phyloP scores from a whole-genome alignment of 2,888 invertebrate genomes.

The Drosophila anceps region DNA sequence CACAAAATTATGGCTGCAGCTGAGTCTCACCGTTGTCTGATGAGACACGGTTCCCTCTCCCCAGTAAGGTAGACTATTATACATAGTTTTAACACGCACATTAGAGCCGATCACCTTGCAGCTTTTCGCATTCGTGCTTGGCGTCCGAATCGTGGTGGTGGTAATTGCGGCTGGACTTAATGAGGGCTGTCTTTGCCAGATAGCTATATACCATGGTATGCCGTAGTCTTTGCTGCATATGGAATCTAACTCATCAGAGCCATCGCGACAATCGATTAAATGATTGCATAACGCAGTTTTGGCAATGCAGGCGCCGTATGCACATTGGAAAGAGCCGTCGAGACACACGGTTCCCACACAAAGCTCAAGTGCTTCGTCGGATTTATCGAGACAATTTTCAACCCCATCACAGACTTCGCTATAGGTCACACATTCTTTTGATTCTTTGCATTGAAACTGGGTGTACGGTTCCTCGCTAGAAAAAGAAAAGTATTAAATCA shows the following conservation, averaged over 20 bases:
- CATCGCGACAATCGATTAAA: constrained; percentile 33
- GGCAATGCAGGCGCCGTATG: constrained; percentile 70
- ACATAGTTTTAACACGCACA: not conserved
- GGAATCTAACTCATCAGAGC: constrained; percentile 37
- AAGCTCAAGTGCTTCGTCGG: constrained; percentile 70
- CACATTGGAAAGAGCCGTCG: constrained; percentile 74
- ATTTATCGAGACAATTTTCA: constrained; percentile 67
- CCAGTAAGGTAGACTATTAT: constrained; percentile 20
- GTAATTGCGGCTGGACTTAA: too few relatives aligned
- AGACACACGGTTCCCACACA: constrained; percentile 57
- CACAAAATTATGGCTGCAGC: not conserved
- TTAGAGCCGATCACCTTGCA: constrained; percentile 22
- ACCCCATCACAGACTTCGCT: constrained; percentile 24
- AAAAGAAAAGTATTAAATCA: not conserved
- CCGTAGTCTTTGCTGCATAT: constrained; percentile 16
- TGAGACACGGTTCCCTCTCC: constrained; percentile 11
- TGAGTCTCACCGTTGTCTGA: constrained; percentile 14
- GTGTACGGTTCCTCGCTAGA: not conserved
- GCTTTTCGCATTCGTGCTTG: not conserved
- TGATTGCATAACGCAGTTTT: constrained; percentile 31
- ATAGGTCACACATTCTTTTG: constrained; percentile 18
- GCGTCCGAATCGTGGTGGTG: not conserved
- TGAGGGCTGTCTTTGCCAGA: not conserved
- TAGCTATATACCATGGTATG: not conserved
- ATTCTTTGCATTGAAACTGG: constrained; percentile 21